Base-by-base conservation (phyloP, 2,113 vertebrate species). In the Alethe diademata region DNA sequence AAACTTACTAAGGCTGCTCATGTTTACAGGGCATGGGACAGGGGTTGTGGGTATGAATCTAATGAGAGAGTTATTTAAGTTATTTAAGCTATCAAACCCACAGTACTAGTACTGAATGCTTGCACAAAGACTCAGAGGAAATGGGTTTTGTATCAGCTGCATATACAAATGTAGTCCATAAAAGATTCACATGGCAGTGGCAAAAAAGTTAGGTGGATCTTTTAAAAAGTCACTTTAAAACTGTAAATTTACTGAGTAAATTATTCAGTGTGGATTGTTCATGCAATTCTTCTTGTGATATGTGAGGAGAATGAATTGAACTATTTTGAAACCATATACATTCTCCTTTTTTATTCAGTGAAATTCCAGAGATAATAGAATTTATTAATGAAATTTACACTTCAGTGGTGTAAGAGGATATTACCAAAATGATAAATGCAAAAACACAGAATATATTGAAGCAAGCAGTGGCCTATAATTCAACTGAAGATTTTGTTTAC, bases 301-400 rank as follows among this genome's bases (percentile, higher is more conserved):
- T 69, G 65, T 75, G 82, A 75, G 66, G 92, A 60, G 31, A 94
- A 61, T 94, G 86, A 50, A 18, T 70, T 73, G 86, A 91, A 75
- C 78, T 57, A 7, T 67, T 69, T 50, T 92, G 69, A 20, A 81
- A 50, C 6, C 0, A 0, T 58, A 31, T 33, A 47, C 0, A 0
- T 35, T 56, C 10, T 93, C 19, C 36, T 85, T 58, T 74, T 79
- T 78, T 61, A 95, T 82, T 92, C 73, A 83, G 35, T 19, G 3
- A 90, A 76, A 56, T 93, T 91, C 66, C 66, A 25, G 64, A 93
- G 88, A 92, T 93, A 90, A 93, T 84, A 93, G 73, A 90, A 96
- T 95, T 96, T 95, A 96, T 96, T 96, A 73, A 93, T 95, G 72
- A 96, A 95, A 95, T 95, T 95, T 96, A 96, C 95, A 97, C 95